These are phyloP conservation scores for Huso huso DNA, from an alignment of 2,797 vertebrate genomes.

Conservation along the genomic window DNA sequence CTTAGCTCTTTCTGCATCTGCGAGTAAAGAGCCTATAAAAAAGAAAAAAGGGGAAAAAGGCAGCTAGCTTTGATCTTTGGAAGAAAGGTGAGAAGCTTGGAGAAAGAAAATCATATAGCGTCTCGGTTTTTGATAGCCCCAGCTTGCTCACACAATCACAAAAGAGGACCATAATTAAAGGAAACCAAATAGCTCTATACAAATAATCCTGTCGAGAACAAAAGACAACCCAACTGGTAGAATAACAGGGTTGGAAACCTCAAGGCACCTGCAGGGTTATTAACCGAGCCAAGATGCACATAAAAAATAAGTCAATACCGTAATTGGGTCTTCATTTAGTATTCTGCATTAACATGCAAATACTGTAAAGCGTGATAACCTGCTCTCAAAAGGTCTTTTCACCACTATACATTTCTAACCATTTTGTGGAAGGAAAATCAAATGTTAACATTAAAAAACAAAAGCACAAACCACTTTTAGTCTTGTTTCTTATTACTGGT, in stretches of 20 bases:
- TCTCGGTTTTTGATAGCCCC: constrained; percentile 31
- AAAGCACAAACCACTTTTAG: too few relatives aligned
- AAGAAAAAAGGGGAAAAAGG: constrained; percentile 1
- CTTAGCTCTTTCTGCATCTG: too few relatives aligned
- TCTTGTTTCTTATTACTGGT: too few relatives aligned
- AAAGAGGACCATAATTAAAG: constrained; percentile 23
- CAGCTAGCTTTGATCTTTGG: constrained; percentile 20
- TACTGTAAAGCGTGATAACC: background rate
- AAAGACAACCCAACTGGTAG: constrained; percentile 4
- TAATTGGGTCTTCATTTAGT: background rate
- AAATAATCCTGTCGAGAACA: constrained; percentile 5
- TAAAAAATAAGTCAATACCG: background rate
- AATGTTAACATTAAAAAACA: too few relatives aligned
- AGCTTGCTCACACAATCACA: constrained; percentile 21
- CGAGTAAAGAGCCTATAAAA: too few relatives aligned
- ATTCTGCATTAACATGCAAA: background rate
- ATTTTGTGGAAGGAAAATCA: too few relatives aligned
- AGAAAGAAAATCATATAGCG: constrained; percentile 22
- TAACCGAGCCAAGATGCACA: background rate
- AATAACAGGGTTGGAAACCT: constrained; percentile 6
- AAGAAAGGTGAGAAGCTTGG: constrained; percentile 16
- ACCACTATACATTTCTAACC: too few relatives aligned
- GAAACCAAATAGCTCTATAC: constrained; percentile 17
- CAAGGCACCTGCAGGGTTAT: constrained; percentile 40
- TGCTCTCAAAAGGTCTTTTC: too few relatives aligned